Evolutionary conservation across 1,140 invertebrate species (phyloP).

Genomic region (Reticulitermes speratus): DNA sequence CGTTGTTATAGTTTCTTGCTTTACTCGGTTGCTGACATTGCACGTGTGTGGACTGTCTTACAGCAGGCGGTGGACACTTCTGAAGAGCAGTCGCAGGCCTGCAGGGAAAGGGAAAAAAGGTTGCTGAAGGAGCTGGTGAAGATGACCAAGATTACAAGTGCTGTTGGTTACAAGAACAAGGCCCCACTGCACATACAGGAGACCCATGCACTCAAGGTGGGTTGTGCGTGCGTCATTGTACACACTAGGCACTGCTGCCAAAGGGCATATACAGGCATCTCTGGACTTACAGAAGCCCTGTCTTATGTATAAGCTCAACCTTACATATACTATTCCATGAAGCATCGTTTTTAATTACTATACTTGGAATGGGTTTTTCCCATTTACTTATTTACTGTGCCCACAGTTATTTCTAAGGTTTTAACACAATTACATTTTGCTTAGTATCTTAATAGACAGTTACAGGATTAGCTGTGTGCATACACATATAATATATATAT

Average conservation of each 20-base stretch:
- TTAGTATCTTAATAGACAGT: too few relatives aligned
- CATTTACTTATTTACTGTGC: too few relatives aligned
- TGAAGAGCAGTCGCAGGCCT: conserved; percentile 42
- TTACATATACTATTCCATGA: too few relatives aligned
- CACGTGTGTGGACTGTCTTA: background rate
- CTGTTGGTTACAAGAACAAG: conserved; percentile 42
- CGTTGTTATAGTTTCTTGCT: conserved; percentile 39
- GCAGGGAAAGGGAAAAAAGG: conserved; percentile 44
- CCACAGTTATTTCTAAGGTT: too few relatives aligned
- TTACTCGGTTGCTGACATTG: conserved; percentile 18
- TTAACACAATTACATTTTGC: too few relatives aligned
- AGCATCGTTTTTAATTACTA: too few relatives aligned
- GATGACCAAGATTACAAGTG: conserved; percentile 41
- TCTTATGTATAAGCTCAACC: too few relatives aligned
- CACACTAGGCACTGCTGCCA: background rate
- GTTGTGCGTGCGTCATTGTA: background rate
- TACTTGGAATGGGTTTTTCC: too few relatives aligned
- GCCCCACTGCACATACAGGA: conserved; percentile 39
- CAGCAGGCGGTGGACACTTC: conserved; percentile 37
- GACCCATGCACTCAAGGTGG: conserved; percentile 37
- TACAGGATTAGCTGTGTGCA: too few relatives aligned
- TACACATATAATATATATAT: too few relatives aligned
- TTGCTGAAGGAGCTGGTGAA: conserved; percentile 46
- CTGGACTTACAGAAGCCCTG: too few relatives aligned
- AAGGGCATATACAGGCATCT: too few relatives aligned